These are phyloP conservation scores for Lepidonotus clava DNA, from an alignment of 2,888 invertebrate species.

Conservation along the genomic window DNA sequence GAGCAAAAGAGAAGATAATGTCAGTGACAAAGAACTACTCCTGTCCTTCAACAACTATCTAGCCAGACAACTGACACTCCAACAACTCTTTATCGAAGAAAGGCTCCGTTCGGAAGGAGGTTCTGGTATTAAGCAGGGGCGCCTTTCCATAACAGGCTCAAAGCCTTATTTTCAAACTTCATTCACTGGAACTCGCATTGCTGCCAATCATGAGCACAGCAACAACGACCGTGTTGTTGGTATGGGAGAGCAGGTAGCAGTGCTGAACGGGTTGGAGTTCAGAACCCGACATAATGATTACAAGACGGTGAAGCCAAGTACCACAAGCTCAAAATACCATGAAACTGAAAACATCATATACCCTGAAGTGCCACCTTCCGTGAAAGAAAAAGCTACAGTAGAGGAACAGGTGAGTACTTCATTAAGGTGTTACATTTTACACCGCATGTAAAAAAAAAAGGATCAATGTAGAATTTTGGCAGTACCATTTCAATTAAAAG, in stretches of 20 bases:
- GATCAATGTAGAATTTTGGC: too few species aligned
- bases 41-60: too few species aligned
- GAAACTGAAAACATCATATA: conserved; percentile 16
- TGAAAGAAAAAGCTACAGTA: conserved; percentile 17
- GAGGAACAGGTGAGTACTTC: conserved; percentile 15
- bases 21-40: too few species aligned
- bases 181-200: conserved; percentile 61
- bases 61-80: too few species aligned
- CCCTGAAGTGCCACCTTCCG: conserved; percentile 41
- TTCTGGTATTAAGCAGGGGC: conserved; percentile 67
- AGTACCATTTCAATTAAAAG: too few species aligned
- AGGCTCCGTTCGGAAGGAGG: conserved; percentile 65
- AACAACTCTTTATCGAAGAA: conserved; percentile 66
- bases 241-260: conserved; percentile 65
- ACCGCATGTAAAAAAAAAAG: too few species aligned
- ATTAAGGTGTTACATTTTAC: too few species aligned
- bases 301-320: conserved; percentile 53
- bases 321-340: conserved; percentile 44
- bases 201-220: conserved; percentile 69
- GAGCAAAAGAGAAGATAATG: too few species aligned
- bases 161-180: conserved; percentile 65
- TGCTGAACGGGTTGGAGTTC: conserved; percentile 75
- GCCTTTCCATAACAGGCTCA: conserved; percentile 64
- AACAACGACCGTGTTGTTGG: conserved; percentile 60
- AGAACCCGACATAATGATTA: conserved; percentile 65